A percentile compares a stretch with the other conserved stretches of the same genome.
Conservation (phyloP, 2,888 invertebrate genomes). For the Drosophila anceps region DNA sequence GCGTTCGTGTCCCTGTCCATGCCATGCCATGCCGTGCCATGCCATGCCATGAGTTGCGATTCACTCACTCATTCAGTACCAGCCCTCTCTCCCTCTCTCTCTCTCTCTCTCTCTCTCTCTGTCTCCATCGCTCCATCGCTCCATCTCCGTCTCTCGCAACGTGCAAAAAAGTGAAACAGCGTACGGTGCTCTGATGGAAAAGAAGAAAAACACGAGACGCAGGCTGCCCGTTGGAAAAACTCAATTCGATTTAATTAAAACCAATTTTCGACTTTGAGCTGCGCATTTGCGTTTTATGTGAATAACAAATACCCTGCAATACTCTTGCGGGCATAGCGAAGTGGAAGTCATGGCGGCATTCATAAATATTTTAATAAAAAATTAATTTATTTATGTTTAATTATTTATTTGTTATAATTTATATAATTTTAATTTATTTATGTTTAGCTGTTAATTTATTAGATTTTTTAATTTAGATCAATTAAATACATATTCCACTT, state of each 20-base stretch:
- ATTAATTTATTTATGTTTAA: background rate
- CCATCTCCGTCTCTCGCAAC: slow-evolving; percentile 26
- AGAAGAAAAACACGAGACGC: slow-evolving; percentile 33
- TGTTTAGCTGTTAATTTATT: too few species aligned
- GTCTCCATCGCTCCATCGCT: background rate
- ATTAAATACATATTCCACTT: too few species aligned
- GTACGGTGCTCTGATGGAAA: slow-evolving; percentile 36
- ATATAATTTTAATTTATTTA: background rate
- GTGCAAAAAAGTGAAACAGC: slow-evolving; percentile 51
- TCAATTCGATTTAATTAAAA: slow-evolving; percentile 82
- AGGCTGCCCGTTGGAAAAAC: slow-evolving; percentile 48
- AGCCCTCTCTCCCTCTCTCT: background rate
- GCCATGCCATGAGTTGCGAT: slow-evolving; percentile 72
- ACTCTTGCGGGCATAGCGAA: background rate
- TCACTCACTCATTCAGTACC: slow-evolving; percentile 63
- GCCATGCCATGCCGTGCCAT: slow-evolving; percentile 57
- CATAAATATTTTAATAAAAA: background rate
- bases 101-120: background rate
- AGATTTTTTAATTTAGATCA: too few species aligned
- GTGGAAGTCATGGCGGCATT: background rate
- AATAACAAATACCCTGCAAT: slow-evolving; percentile 33
- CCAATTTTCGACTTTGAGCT: slow-evolving; percentile 75
- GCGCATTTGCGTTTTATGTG: slow-evolving; percentile 22
- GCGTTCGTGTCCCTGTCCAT: slow-evolving; percentile 69
- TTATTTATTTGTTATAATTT: background rate